These are phyloP conservation scores for Henricia sp. DNA, from an alignment of 53 echinoderm and acorn worm species.

Conservation along the genomic window DNA sequence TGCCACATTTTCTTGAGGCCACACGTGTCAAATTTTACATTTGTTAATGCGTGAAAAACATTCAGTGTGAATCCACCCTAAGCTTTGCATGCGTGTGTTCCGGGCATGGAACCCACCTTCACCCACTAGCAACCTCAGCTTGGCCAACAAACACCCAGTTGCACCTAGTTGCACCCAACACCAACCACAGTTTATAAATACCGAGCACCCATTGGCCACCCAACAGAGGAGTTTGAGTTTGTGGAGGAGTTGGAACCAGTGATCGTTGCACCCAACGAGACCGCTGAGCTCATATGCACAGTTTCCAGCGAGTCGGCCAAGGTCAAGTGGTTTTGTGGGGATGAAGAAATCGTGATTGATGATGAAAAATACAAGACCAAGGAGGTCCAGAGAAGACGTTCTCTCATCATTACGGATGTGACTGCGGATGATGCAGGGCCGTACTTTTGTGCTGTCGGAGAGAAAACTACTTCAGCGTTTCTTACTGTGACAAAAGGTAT, in stretches of 20 bases:
- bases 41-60: no score
- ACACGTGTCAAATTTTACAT: no score
- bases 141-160: slow-evolving; percentile 26
- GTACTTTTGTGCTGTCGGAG: slow-evolving; percentile 65
- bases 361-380: slow-evolving; percentile 66
- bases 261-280: slow-evolving; percentile 43
- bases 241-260: slow-evolving; percentile 69
- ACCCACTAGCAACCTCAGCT: slow-evolving; percentile 26
- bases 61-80: no score
- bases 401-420: slow-evolving; percentile 48
- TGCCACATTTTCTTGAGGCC: no score
- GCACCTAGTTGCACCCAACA: slow-evolving; percentile 26
- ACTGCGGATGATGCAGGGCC: slow-evolving; percentile 46
- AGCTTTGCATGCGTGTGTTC: not conserved
- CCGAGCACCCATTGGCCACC: not conserved
- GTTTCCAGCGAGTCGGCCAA: slow-evolving; percentile 54
- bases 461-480: slow-evolving; percentile 44
- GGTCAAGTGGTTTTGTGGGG: slow-evolving; percentile 74
- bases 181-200: slow-evolving; percentile 14
- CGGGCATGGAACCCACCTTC: slow-evolving; percentile 29
- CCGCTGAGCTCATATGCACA: slow-evolving; percentile 70
- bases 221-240: slow-evolving; percentile 66
- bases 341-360: slow-evolving; percentile 68
- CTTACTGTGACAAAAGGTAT: slow-evolving; percentile 59
- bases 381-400: slow-evolving; percentile 40